phyloP scores from a whole-genome alignment of 2,888 invertebrate genomes.

The Macrophya alboannulata region DNA sequence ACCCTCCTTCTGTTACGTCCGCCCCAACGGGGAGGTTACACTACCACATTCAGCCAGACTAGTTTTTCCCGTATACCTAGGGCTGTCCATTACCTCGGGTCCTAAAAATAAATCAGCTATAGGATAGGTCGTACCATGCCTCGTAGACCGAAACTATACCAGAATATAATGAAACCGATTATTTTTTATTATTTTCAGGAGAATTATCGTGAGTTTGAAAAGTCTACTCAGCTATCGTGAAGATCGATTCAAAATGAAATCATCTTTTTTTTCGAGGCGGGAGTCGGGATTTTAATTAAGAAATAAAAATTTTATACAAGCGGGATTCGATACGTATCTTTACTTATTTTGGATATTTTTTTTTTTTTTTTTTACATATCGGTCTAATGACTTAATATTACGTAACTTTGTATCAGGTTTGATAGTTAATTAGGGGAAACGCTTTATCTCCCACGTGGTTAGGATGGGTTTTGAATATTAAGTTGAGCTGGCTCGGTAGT shows the following conservation, averaged over 20 bases:
- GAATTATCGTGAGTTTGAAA: not conserved
- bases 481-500: not conserved
- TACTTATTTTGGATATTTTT: not conserved
- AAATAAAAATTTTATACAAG: not conserved
- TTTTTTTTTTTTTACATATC: not conserved
- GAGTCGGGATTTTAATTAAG: constrained; percentile 5
- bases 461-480: constrained; percentile 46
- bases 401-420: constrained; percentile 21
- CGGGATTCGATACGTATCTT: not conserved
- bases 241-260: not conserved
- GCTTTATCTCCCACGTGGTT: constrained; percentile 48
- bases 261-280: not conserved
- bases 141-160: not conserved
- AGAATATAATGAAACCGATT: not conserved
- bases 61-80: constrained; percentile 60
- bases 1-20: constrained; percentile 60
- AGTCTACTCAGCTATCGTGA: not conserved
- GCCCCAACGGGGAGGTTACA: constrained; percentile 67
- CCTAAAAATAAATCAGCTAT: constrained; percentile 51
- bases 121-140: not conserved
- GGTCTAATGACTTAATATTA: constrained; percentile 21
- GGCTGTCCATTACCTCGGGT: constrained; percentile 61
- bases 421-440: constrained; percentile 45
- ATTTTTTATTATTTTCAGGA: not conserved
- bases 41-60: constrained; percentile 64